phyloP scores from a whole-genome alignment of 1,140 invertebrate genomes.

The Leptestheria dahalacensis region DNA sequence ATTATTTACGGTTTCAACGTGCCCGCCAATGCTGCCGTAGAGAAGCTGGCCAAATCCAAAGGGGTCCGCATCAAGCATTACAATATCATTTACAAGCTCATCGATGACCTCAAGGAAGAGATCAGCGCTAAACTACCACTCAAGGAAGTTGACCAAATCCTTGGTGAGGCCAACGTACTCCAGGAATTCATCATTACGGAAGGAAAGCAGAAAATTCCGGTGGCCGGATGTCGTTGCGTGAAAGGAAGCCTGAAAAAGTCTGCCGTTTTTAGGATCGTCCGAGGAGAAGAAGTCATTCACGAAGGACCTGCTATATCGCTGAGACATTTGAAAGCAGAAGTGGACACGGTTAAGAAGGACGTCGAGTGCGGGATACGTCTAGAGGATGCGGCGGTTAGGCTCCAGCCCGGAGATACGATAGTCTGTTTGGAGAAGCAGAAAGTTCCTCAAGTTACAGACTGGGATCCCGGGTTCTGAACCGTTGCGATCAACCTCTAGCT shows the following conservation, averaged over 20 bases:
- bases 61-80: conserved; percentile 45
- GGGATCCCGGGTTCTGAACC: conserved; percentile 63
- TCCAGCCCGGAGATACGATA: conserved; percentile 60
- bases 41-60: conserved; percentile 34
- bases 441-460: conserved; percentile 46
- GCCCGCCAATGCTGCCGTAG: conserved; percentile 32
- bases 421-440: conserved; percentile 54
- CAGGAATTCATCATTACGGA: conserved; percentile 71
- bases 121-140: conserved; percentile 55
- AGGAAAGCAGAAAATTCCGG: conserved; percentile 60
- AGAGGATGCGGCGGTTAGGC: conserved; percentile 41
- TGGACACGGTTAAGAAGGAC: conserved; percentile 62
- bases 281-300: conserved; percentile 52
- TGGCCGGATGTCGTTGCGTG: conserved; percentile 73
- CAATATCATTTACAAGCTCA: conserved; percentile 82
- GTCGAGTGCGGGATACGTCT: conserved; percentile 76
- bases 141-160: conserved; percentile 51
- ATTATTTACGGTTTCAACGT: conserved; percentile 80
- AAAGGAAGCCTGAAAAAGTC: conserved; percentile 59
- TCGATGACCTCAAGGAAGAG: conserved; percentile 73
- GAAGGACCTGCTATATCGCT: conserved; percentile 61
- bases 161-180: conserved; percentile 72
- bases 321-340: conserved; percentile 78
- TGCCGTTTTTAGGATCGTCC: conserved; percentile 47
- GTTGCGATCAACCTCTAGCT: background rate